Percentiles rank a stretch among this genome's conserved stretches.
Evolutionary conservation across 2,113 vertebrate species (phyloP).

Genomic region (Trichechus manatus): DNA sequence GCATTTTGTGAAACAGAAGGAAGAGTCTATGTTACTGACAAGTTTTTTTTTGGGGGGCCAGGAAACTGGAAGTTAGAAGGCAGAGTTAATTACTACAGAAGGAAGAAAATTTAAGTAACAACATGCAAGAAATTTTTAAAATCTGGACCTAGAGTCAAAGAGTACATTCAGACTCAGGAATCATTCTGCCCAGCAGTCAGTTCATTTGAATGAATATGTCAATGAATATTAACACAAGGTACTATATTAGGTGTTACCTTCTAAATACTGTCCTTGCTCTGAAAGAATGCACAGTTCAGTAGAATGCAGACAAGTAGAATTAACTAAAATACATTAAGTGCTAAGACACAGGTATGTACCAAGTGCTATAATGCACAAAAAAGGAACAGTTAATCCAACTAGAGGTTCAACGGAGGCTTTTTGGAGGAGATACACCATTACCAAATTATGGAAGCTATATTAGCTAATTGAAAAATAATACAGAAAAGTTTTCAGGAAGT

Average conservation of each 20-base stretch:
- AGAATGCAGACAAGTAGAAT: neutral
- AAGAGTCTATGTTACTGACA: neutral
- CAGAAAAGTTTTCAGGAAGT: slow-evolving; percentile 9
- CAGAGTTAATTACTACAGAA: neutral
- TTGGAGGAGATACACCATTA: neutral
- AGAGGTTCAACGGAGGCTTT: neutral
- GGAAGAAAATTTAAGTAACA: slow-evolving; percentile 40
- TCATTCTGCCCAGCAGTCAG: neutral
- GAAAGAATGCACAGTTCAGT: neutral
- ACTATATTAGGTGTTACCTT: neutral
- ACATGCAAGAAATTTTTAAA: neutral
- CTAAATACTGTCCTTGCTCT: neutral
- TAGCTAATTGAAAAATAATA: slow-evolving; percentile 22
- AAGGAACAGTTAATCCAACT: neutral
- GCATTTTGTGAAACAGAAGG: neutral
- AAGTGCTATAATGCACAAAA: neutral
- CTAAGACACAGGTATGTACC: neutral
- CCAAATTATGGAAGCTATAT: neutral
- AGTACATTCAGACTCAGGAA: neutral
- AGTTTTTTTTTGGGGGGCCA: neutral
- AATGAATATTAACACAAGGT: neutral
- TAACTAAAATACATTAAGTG: neutral
- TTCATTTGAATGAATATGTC: neutral
- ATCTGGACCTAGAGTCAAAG: neutral
- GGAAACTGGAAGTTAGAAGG: slow-evolving; percentile 33